A percentile compares a stretch with the other conserved stretches of the same genome.
These are phyloP conservation scores for Periphyllus acericola DNA, from an alignment of 2,888 invertebrate genomes.

Conservation along the genomic window DNA sequence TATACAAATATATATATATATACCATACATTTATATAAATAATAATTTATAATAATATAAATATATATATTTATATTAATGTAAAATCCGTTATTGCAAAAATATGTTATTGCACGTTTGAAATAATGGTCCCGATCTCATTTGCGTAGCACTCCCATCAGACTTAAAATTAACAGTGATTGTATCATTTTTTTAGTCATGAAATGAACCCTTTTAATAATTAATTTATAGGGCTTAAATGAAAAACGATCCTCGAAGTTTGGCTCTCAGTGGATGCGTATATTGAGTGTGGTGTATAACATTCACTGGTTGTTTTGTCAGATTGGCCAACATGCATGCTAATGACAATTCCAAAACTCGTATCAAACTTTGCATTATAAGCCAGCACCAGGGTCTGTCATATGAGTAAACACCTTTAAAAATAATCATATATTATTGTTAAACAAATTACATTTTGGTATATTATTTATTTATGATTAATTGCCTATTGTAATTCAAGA, in stretches of 20 bases:
- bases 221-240: constrained; percentile 48
- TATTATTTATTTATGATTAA: not conserved
- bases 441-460: not conserved
- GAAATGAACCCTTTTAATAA: constrained; percentile 36
- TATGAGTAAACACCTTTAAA: constrained; percentile 41
- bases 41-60: not conserved
- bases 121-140: constrained; percentile 60
- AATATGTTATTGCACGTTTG: constrained; percentile 44
- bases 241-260: constrained; percentile 63
- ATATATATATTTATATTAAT: constrained; percentile 9
- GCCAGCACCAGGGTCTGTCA: constrained; percentile 71
- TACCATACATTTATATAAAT: too few relatives aligned
- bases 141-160: constrained; percentile 56
- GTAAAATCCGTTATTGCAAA: constrained; percentile 32
- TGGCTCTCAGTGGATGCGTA: constrained; percentile 49
- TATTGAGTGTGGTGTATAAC: constrained; percentile 66
- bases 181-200: constrained; percentile 50
- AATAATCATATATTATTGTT: constrained; percentile 1
- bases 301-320: constrained; percentile 71
- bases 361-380: constrained; percentile 70
- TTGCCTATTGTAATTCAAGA: not conserved
- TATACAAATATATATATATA: too few relatives aligned
- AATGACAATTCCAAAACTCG: constrained; percentile 69
- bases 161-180: constrained; percentile 61
- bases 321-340: constrained; percentile 71